These are phyloP conservation scores for Alca torda DNA, from an alignment of 2,797 vertebrate genomes.

Conservation along the genomic window DNA sequence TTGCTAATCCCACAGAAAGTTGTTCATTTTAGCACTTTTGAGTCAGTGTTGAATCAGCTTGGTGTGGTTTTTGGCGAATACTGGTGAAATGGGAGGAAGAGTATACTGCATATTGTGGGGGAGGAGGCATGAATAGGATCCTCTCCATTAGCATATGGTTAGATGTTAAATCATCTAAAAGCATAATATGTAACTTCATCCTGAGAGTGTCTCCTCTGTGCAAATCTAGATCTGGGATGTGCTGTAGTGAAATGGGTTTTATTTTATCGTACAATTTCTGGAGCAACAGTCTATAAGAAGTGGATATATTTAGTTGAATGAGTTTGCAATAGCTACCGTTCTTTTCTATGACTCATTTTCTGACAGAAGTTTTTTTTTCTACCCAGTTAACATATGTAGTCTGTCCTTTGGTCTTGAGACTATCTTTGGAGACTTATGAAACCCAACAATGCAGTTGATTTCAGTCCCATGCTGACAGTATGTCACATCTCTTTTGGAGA, in stretches of 20 bases:
- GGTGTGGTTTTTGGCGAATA: neutral
- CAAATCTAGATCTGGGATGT: neutral
- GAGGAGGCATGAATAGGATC: slow-evolving; percentile 13
- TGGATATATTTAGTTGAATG: neutral
- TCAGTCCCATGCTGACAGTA: neutral
- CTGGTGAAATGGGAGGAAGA: neutral
- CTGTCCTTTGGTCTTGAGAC: neutral
- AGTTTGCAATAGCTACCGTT: neutral
- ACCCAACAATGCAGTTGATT: neutral
- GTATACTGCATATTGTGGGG: slow-evolving; percentile 14
- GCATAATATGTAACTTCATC: neutral
- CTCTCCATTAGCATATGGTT: slow-evolving; percentile 5
- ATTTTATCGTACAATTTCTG: neutral
- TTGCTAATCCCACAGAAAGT: neutral
- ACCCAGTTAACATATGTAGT: neutral
- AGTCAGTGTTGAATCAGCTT: neutral
- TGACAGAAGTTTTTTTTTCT: neutral
- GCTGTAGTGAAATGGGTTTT: neutral
- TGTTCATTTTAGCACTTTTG: neutral
- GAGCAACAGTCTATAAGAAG: neutral
- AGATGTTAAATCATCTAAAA: slow-evolving; percentile 6
- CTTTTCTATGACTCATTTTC: neutral
- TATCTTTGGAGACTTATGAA: neutral
- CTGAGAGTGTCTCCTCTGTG: neutral
- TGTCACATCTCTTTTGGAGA: neutral